Percentiles rank a stretch among this genome's conserved stretches.
phyloP scores from a whole-genome alignment of 2,113 vertebrate species.

The Conger conger region DNA sequence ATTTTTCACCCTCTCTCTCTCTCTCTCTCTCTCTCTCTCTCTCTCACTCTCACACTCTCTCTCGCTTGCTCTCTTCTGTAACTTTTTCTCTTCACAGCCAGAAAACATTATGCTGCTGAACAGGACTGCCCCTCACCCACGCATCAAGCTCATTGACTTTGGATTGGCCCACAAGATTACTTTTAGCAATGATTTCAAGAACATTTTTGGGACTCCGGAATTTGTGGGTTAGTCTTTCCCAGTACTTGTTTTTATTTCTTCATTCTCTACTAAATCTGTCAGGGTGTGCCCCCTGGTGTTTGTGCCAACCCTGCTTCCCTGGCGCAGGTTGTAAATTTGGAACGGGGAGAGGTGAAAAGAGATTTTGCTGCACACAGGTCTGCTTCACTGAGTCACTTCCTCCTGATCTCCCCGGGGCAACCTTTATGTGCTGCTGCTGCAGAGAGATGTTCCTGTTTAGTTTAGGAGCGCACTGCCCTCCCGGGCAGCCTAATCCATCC shows the following conservation, averaged over 20 bases:
- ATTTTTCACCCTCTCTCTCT: conserved; percentile 32
- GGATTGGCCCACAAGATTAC: conserved; percentile 97
- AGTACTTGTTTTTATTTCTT: background rate
- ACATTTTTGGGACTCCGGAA: conserved; percentile 96
- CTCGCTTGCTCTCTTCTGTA: background rate
- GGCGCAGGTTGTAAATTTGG: background rate
- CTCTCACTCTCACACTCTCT: background rate
- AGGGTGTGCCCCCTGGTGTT: background rate
- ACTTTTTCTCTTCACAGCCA: conserved; percentile 69
- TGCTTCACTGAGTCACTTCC: background rate
- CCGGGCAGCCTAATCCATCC: conserved; percentile 23
- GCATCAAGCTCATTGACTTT: conserved; percentile 98
- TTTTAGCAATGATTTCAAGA: conserved; percentile 97
- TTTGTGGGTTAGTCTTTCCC: conserved; percentile 86
- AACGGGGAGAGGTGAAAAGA: background rate
- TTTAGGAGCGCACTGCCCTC: background rate
- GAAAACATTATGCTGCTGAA: conserved; percentile 98
- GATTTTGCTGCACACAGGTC: background rate
- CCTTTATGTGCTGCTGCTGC: background rate
- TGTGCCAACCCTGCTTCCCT: background rate
- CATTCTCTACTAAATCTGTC: background rate
- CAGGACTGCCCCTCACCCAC: conserved; percentile 86
- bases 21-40: conserved; percentile 5
- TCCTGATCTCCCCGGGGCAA: background rate
- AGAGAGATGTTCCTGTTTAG: background rate